Evolutionary conservation across 2,113 vertebrate species (phyloP), one percentile per base, ranked within the genome.

Genomic region (Elephantulus edwardii): DNA sequence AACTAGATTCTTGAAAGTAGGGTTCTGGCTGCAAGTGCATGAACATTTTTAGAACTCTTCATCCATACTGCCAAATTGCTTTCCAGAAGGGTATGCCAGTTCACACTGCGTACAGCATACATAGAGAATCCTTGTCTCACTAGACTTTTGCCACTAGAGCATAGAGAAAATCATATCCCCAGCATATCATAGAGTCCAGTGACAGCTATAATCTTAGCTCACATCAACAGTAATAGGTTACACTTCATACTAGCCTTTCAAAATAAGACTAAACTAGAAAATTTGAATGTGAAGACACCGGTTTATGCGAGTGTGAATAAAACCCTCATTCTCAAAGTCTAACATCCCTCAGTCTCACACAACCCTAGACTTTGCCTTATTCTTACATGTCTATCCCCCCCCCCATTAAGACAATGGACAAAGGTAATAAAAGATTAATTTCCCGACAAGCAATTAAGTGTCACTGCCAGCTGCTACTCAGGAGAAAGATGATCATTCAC

Each of bases 371-470:
- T 8, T 24, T 83, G 56, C 22, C 50, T 77, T 82, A 56, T 86
- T 89, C 60, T 86, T 77, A 72, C n/a, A 86, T 72, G 24, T 84
- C 33, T 68, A 1, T 77, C 80, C 56, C 91, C 70, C 10, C 58
- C 26, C 44, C 44, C 70, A 50, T 90, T 87, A 81, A 88, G 35
- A 77, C 75, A 56, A 2, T 64, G 52, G 70, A 91, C n/a, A 52
- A 90, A 83, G 40, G 54, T 14, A 92, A 83, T 74, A 83, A 68
- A 83, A 66, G 14, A 33, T 66, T 17, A 66, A 85, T 85, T 86
- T 91, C 56, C 54, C 86, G 70, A 56, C 90, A 76, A 84, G 68
- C 66, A 89, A 91, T 89, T 89, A 83, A 91, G 42, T 92, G 26
- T 72, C 50, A 83, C 52, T n/a, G n/a, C n/a, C n/a, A n/a, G n/a